A percentile compares a stretch with the other conserved stretches of the same genome.
Evolutionary conservation across 2,113 vertebrate genomes (phyloP).

Genomic region (Archocentrus centrarchus): DNA sequence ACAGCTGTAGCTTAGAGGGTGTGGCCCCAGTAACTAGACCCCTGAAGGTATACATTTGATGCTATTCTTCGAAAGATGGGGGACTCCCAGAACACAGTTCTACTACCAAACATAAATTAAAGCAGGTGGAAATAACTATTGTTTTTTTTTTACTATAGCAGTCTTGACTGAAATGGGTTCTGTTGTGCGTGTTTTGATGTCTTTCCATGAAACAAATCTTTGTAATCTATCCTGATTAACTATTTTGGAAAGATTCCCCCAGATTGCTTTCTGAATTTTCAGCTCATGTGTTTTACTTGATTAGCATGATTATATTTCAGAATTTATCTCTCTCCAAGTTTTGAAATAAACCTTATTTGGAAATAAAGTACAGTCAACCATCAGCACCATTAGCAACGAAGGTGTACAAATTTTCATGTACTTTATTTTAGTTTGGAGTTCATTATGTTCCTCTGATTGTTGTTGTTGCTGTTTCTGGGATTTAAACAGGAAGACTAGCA

Average conservation of each 20-base stretch:
- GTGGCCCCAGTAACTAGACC: not conserved
- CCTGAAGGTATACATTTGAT: fast-evolving
- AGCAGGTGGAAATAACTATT: not conserved
- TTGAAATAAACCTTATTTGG: not conserved
- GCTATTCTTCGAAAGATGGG: not conserved
- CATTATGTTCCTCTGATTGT: not conserved
- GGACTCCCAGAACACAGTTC: not conserved
- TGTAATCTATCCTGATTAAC: fast-evolving
- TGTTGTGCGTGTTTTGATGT: not conserved
- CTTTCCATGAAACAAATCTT: not conserved
- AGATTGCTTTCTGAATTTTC: too few relatives aligned
- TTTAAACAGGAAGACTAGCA: constrained; percentile 17
- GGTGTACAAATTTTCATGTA: not conserved
- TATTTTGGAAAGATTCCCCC: too few relatives aligned
- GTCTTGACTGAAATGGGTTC: not conserved
- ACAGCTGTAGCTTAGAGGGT: not conserved
- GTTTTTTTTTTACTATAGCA: too few relatives aligned
- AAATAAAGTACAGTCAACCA: not conserved
- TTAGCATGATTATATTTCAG: not conserved
- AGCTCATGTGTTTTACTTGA: not conserved
- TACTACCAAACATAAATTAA: not conserved
- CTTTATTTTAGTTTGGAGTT: not conserved
- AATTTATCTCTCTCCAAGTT: not conserved
- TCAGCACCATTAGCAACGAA: not conserved
- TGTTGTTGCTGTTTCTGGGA: not conserved